Base-by-base conservation (phyloP, 2,797 vertebrate genomes). In the Harpagifer antarcticus region DNA sequence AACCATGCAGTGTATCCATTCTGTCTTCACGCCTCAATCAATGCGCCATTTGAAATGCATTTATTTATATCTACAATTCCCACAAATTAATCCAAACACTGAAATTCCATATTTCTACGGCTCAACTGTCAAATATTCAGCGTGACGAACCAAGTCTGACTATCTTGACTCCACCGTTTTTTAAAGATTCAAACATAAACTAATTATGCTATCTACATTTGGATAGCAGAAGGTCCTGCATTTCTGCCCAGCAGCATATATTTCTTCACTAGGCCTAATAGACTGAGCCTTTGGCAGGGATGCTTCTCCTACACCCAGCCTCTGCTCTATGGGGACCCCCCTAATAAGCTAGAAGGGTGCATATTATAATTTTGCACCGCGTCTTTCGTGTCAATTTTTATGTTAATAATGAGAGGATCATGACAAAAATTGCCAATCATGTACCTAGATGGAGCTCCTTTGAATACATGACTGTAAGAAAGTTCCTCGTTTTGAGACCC, bases 361-460 rank as follows among this genome's bases (percentile, higher is more conserved):
- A 95, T 96, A 95, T 94, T 86, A n/a, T n/a, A n/a, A 96, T 94
- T 94, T 94, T 95, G 94, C 95, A 92, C 88, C 94, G 94, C 96
- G 96, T 96, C 95, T 95, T 95, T 95, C 92, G 93, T 97, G 97
- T 98, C 98, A 98, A 96, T 97, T 98, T 96, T 96, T 96, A 97
- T 98, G 97, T 97, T 98, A 99, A 99, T 99, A 99, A 99, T 96
- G 96, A 98, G 97, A 96, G 98, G 96, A 99, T 99, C 97, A 99
- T 99, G 97, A 99, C 96, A 97, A 99, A 99, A 99, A 99, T 99
- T 97, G 97, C 98, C 98, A 99, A 98, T 99, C 97, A 98, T 99
- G 96, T 96, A 98, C 97, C 97, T 95, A 97, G 97, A 98, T 97
- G 96, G 96, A 98, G 96, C 96, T 97, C 94, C 96, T 98, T 97